Percentiles rank a stretch among this genome's conserved stretches.
These are phyloP conservation scores for Aphelocoma coerulescens DNA, from an alignment of 2,113 vertebrate species.

Conservation along the genomic window DNA sequence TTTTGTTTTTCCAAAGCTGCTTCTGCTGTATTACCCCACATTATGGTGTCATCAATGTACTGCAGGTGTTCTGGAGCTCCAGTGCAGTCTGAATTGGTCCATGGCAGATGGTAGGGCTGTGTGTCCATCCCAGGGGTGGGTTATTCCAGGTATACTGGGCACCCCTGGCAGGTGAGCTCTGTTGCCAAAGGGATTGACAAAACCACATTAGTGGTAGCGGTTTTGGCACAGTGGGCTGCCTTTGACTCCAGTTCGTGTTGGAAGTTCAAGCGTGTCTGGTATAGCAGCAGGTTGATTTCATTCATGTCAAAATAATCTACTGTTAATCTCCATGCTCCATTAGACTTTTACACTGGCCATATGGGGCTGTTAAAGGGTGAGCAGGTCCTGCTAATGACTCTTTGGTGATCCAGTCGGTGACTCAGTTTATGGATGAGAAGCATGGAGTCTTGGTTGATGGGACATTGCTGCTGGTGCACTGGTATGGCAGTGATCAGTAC, in stretches of 20 bases:
- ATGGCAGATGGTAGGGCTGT: neutral
- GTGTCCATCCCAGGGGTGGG: accelerated
- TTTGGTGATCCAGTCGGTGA: neutral
- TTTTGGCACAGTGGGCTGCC: neutral
- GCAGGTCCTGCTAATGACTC: neutral
- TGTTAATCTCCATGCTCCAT: neutral
- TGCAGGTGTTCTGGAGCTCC: neutral
- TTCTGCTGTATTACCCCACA: neutral
- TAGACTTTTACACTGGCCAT: neutral
- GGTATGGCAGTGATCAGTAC: neutral
- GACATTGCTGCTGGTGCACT: neutral
- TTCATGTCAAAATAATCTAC: neutral
- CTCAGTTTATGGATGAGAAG: neutral
- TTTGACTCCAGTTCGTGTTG: neutral
- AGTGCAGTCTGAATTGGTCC: neutral
- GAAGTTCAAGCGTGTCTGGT: neutral
- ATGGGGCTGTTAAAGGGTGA: neutral
- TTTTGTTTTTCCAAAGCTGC: neutral
- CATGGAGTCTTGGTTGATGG: neutral
- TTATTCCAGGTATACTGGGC: neutral
- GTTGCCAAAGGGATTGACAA: neutral
- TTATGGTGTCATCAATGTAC: neutral
- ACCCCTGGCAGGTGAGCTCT: neutral
- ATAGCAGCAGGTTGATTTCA: neutral
- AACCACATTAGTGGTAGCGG: neutral